Conservation (phyloP, 2,797 vertebrate genomes). For the Lagodon rhomboides region DNA sequence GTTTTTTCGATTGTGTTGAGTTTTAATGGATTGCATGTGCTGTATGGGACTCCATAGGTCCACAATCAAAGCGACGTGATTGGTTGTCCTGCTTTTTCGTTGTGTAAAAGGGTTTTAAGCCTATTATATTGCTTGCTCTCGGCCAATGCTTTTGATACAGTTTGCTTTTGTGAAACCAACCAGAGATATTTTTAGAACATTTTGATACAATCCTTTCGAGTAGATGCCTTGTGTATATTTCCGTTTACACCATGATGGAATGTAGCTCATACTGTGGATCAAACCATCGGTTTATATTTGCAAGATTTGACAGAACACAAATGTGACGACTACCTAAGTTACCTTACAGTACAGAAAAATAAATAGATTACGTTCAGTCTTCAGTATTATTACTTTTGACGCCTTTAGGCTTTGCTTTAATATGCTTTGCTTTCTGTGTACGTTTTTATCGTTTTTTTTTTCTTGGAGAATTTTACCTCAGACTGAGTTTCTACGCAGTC, state of each 20-base stretch:
- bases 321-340: constrained; percentile 84
- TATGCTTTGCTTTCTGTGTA: constrained; percentile 85
- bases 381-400: constrained; percentile 79
- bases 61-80: constrained; percentile 86
- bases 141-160: constrained; percentile 87
- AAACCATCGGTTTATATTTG: constrained; percentile 81
- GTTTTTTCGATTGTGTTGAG: constrained; percentile 82
- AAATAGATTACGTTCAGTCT: constrained; percentile 75
- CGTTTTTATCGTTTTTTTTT: constrained; percentile 71
- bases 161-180: constrained; percentile 88
- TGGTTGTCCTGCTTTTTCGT: constrained; percentile 84
- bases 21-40: constrained; percentile 87
- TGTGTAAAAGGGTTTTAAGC: constrained; percentile 79
- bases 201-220: constrained; percentile 87
- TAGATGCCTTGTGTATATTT: constrained; percentile 87
- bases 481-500: constrained; percentile 79
- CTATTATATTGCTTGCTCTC: constrained; percentile 84
- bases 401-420: constrained; percentile 84
- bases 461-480: constrained; percentile 83
- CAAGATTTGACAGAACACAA: constrained; percentile 81
- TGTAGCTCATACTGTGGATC: constrained; percentile 86
- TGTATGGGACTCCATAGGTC: constrained; percentile 83
- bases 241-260: constrained; percentile 85
- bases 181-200: constrained; percentile 88
- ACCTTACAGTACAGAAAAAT: constrained; percentile 76